Conservation (phyloP, 2,797 vertebrate species). For the Tokudaia muenninki region DNA sequence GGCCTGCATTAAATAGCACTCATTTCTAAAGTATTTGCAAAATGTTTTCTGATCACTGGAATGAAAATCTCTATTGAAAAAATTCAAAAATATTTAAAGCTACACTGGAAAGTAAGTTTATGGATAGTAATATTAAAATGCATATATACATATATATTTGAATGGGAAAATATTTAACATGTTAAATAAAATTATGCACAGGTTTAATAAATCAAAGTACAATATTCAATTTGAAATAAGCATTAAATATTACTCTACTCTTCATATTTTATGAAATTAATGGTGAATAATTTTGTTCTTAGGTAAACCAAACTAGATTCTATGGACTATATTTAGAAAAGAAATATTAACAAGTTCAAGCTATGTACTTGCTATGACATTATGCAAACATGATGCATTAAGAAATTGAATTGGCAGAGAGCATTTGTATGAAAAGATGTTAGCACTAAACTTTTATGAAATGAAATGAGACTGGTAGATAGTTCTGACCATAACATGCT, state of each 20-base stretch:
- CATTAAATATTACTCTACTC: not conserved
- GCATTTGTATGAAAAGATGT: not conserved
- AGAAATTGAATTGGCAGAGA: too few relatives aligned
- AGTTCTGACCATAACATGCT: not conserved
- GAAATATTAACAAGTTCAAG: not conserved
- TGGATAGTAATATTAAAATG: not conserved
- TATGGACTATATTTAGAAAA: not conserved
- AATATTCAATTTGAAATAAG: not conserved
- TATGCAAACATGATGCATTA: not conserved
- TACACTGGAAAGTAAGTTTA: not conserved
- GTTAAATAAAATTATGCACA: not conserved
- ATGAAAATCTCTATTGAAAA: not conserved
- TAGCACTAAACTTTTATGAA: not conserved
- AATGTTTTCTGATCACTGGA: conserved; percentile 57
- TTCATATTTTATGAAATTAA: not conserved
- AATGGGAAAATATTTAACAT: not conserved
- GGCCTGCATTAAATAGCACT: conserved; percentile 74
- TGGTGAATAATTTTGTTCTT: not conserved
- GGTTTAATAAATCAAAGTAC: conserved; percentile 9
- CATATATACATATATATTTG: not conserved
- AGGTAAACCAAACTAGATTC: not conserved
- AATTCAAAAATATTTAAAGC: conserved; percentile 35
- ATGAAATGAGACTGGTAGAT: not conserved
- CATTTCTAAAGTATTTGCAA: conserved; percentile 73
- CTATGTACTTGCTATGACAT: not conserved